Base-by-base conservation (phyloP, 2,113 vertebrate genomes). In the Nothocercus julius region DNA sequence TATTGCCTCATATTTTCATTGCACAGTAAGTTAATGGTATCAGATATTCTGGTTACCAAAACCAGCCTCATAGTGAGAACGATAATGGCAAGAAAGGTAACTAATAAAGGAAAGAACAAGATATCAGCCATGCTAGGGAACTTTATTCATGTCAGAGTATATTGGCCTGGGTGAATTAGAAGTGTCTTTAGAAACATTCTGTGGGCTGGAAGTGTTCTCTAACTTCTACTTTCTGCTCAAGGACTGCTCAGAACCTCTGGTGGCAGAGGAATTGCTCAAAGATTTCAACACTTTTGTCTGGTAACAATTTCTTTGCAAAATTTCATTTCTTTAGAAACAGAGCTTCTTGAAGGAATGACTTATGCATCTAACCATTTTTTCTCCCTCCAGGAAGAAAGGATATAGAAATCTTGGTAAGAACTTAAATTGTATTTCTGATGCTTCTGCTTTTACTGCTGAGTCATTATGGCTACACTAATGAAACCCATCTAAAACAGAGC, bases 121-220 rank as follows among this genome's bases (percentile, higher is more conserved):
- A 38, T 30, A 66, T 22, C 61, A 62, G 49, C 24, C 78, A 13
- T 2, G 4, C 59, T 62, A 75, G 34, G 51, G 51, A 49, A 38
- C n/a, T 28, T 36, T 56, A 24, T 16, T 11, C 67, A 13, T 0
- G 1, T 32, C 7, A 1, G 42, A 72, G 45, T 47, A 4, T 11
- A 4, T 10, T 1, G 73, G 66, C 44, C 0, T 0, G 49, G 64
- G 56, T 58, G 36, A 78, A 47, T 51, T 19, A 83, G 56, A 63
- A 77, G 62, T 4, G 5, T 7, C 19, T 67, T 40, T 53, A 89
- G 76, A 72, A 93, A 40, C 56, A 34, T 45, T 7, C 56, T 64
- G 34, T 18, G 54, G 19, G 12, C 2, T 16, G 13, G 40, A 63
- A 78, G 18, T 10, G 25, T 40, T 67, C 77, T 62, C 49, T 72